A percentile compares a stretch with the other conserved stretches of the same genome.
Conservation (phyloP, 2,888 invertebrate genomes). For the Cryptocheilus praepositus region DNA sequence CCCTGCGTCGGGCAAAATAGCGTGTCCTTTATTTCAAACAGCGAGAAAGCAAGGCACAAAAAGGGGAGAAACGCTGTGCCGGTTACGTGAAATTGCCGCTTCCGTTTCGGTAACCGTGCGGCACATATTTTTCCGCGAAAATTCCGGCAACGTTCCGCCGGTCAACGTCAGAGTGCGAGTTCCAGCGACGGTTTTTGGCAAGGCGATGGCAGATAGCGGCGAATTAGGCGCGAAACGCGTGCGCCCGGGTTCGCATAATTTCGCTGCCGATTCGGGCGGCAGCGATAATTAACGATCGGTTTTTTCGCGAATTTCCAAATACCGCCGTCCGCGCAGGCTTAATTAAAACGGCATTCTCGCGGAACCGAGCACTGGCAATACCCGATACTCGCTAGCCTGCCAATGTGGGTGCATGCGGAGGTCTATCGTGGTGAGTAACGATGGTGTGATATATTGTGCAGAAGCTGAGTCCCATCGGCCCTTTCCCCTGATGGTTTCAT, state of each 20-base stretch:
- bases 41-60: too few species aligned
- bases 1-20: slow-evolving; percentile 25
- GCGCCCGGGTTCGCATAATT: slow-evolving; percentile 13
- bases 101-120: too few species aligned
- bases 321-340: not conserved
- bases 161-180: too few species aligned
- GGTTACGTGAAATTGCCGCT: too few species aligned
- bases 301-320: not conserved
- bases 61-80: too few species aligned
- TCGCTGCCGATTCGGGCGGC: not conserved
- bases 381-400: not conserved
- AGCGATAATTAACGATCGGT: not conserved
- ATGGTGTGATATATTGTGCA: too few species aligned
- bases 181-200: not conserved
- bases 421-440: too few species aligned
- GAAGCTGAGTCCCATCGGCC: too few species aligned
- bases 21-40: not conserved
- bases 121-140: too few species aligned
- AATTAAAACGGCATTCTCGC: too few species aligned
- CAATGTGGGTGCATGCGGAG: not conserved
- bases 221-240: not conserved
- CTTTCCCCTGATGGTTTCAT: too few species aligned
- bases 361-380: not conserved
- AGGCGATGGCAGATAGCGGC: not conserved
- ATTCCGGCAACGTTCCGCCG: too few species aligned